Conservation (phyloP, 2,797 vertebrate genomes). For the Orestias chungarensis region DNA sequence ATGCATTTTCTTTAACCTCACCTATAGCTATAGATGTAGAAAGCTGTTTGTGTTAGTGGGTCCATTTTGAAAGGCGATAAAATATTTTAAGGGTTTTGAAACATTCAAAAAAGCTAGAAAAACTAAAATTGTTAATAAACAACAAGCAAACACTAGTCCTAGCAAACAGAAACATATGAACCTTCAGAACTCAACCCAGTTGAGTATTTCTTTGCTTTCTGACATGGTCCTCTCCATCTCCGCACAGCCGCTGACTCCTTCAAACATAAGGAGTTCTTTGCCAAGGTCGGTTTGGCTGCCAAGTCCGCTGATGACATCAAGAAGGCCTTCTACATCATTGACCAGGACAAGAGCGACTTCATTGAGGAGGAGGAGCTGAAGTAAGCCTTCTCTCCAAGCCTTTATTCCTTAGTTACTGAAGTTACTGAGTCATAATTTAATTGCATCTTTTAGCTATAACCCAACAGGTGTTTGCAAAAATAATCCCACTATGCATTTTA, state of each 20-base stretch:
- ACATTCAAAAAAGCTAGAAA: background rate
- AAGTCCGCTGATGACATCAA: conserved; percentile 80
- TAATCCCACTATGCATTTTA: too few relatives aligned
- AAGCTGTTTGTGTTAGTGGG: background rate
- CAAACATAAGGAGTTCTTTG: conserved; percentile 84
- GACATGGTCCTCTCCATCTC: conserved; percentile 10
- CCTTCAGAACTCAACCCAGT: background rate
- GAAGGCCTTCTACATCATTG: conserved; percentile 84
- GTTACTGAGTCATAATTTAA: background rate
- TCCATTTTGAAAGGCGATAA: background rate
- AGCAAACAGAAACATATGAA: background rate
- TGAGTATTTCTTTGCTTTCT: background rate
- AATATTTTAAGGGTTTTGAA: background rate
- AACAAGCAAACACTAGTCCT: background rate
- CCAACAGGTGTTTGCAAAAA: background rate
- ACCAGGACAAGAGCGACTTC: conserved; percentile 87
- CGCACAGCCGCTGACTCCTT: conserved; percentile 84
- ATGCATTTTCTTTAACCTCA: background rate
- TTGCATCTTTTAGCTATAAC: background rate
- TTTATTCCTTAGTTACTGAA: conserved; percentile 1
- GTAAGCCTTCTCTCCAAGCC: conserved; percentile 64
- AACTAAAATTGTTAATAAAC: background rate
- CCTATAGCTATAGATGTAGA: background rate
- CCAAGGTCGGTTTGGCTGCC: conserved; percentile 78
- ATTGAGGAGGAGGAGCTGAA: conserved; percentile 88